Evolutionary conservation across 2,888 invertebrate species (phyloP).

Genomic region (Sceliomorpha sp.): DNA sequence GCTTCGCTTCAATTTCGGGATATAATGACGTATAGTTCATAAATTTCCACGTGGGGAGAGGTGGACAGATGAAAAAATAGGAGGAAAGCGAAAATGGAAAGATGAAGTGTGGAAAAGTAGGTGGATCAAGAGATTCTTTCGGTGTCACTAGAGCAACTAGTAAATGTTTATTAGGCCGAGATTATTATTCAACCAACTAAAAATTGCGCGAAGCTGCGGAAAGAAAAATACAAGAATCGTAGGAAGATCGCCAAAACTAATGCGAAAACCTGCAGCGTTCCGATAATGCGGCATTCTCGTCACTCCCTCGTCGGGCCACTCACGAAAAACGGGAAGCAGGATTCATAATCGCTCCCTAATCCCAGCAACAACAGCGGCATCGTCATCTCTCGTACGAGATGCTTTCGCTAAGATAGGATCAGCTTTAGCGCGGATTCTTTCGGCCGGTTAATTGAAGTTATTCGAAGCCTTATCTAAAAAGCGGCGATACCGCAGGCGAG

Average conservation of each 20-base stretch:
- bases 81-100: too few relatives aligned
- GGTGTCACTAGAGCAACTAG: too few relatives aligned
- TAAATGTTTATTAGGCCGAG: too few relatives aligned
- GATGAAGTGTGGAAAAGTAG: too few relatives aligned
- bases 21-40: conserved; percentile 56
- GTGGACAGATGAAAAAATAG: too few relatives aligned
- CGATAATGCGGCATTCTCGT: neutral
- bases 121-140: too few relatives aligned
- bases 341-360: conserved; percentile 43
- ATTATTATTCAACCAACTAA: too few relatives aligned
- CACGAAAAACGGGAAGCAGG: neutral
- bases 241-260: too few relatives aligned
- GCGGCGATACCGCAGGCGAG: conserved; percentile 72
- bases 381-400: conserved; percentile 36
- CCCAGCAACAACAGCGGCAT: conserved; percentile 26
- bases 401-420: conserved; percentile 26
- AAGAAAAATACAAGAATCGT: too few relatives aligned
- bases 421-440: conserved; percentile 31
- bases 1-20: conserved; percentile 49
- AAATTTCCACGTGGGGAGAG: too few relatives aligned
- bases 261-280: too few relatives aligned
- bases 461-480: conserved; percentile 80
- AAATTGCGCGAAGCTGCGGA: too few relatives aligned
- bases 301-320: neutral
- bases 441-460: conserved; percentile 76